Base-by-base conservation (phyloP, 2,888 invertebrate species). In the Drosophila atripex region DNA sequence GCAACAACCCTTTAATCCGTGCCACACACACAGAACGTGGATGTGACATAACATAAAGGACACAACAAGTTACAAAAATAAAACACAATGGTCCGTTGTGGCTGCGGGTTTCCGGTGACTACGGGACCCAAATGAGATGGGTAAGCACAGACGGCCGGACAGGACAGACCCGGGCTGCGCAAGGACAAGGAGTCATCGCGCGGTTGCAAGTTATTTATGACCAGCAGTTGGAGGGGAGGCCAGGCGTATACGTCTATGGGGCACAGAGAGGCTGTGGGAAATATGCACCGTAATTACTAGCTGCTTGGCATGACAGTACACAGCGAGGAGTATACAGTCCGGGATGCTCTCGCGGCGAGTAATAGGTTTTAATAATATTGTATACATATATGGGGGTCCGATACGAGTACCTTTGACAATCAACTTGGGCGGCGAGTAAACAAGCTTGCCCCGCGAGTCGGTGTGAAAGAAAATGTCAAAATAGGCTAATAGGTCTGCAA, bases 401-500 rank as follows among this genome's bases (percentile, higher is more conserved):
- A 78, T 78, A 75, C 71, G 76, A 80, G 78, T 94, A 96, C 96
- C 96, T 94, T 94, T 94, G 77, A 95, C 93, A 91, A 93, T 93
- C 90, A 94, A 93, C 90, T 95, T 93, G 84, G 94, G 93, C 89
- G 96, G 95, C 91, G 94, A 93, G 92, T 94, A 94, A 87, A 91
- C 89, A 82, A 90, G 94, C 78, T 93, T 93, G 90, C 95, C 95
- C 89, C 94, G 93, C 85, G 95, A 94, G 93, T 96, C 95, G 90
- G 95, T 95, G 89, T 95, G 95, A 92, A 95, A 94, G 92, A 94
- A 93, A 92, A 95, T 93, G 92, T 94, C 93, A 93, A 93, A 94
- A 93, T 94, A 94, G 93, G 95, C 94, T 93, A 93, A 93, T 91
- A 94, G 93, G 93, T 95, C 95, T 95, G 94, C 90, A 94, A 94